Conservation (phyloP, 2,797 vertebrate genomes). For the Lycodopsis pacificus region DNA sequence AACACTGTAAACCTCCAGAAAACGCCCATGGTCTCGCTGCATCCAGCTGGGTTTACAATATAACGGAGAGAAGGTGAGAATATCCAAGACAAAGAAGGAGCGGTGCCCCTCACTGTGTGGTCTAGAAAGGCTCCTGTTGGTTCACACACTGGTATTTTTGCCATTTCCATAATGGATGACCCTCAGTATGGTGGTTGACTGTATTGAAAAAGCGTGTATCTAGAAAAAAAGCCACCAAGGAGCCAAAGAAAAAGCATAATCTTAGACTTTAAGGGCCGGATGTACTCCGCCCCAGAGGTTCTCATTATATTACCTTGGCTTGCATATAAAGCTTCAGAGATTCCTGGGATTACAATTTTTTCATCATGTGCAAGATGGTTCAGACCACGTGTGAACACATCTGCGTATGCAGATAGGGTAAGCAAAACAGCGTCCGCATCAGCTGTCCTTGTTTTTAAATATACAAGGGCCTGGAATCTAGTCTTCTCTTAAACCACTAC, state of each 20-base stretch:
- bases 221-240: not conserved
- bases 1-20: slow-evolving; percentile 18
- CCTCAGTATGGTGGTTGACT: not conserved
- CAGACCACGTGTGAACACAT: no score
- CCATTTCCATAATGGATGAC: not conserved
- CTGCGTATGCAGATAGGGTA: no score
- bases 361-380: not conserved
- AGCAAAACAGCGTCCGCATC: no score
- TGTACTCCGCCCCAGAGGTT: not conserved
- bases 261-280: no score
- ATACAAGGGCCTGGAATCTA: no score
- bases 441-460: no score
- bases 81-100: slow-evolving; percentile 39
- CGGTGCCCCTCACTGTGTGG: slow-evolving; percentile 2
- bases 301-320: not conserved
- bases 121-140: slow-evolving; percentile 16
- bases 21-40: not conserved
- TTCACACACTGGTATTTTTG: not conserved
- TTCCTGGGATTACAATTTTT: not conserved
- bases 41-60: slow-evolving; percentile 29
- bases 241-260: not conserved
- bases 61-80: slow-evolving; percentile 31
- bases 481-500: no score
- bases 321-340: not conserved
- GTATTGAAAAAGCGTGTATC: not conserved